phyloP scores from a whole-genome alignment of 2,113 vertebrate genomes.

The Podocnemis expansa region DNA sequence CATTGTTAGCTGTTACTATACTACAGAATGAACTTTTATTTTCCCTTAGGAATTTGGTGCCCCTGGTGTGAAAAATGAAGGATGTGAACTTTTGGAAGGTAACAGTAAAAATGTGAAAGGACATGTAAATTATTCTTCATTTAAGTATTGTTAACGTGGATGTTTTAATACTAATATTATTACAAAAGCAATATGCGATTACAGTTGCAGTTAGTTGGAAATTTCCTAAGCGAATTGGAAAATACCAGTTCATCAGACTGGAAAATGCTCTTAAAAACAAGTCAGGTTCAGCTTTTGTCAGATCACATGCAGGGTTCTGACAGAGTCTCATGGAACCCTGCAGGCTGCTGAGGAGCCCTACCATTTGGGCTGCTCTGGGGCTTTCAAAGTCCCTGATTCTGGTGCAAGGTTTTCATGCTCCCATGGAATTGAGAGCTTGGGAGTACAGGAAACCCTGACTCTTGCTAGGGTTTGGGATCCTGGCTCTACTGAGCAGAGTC shows the following conservation, averaged over 20 bases:
- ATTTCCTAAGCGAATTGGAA: not conserved
- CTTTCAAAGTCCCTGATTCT: not conserved
- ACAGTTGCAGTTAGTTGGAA: not conserved
- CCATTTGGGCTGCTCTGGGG: not conserved
- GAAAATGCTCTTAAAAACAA: not conserved
- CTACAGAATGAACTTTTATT: constrained; percentile 25
- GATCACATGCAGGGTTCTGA: not conserved
- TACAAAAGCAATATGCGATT: not conserved
- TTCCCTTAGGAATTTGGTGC: constrained; percentile 21
- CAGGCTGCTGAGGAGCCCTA: not conserved
- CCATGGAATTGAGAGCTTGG: not conserved
- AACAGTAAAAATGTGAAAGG: not conserved
- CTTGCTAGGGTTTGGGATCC: not conserved
- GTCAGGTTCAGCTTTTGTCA: not conserved
- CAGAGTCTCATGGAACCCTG: not conserved
- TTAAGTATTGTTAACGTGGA: too few relatives aligned
- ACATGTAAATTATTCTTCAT: not conserved
- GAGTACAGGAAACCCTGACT: not conserved
- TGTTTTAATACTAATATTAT: not conserved
- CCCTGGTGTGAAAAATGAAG: not conserved
- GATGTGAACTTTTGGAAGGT: constrained; percentile 23
- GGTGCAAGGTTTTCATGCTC: not conserved
- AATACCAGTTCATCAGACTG: not conserved
- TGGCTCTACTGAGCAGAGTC: not conserved
- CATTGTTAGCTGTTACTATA: not conserved